These are phyloP conservation scores for Cantharis rufa DNA, from an alignment of 2,888 invertebrate genomes.

Conservation along the genomic window DNA sequence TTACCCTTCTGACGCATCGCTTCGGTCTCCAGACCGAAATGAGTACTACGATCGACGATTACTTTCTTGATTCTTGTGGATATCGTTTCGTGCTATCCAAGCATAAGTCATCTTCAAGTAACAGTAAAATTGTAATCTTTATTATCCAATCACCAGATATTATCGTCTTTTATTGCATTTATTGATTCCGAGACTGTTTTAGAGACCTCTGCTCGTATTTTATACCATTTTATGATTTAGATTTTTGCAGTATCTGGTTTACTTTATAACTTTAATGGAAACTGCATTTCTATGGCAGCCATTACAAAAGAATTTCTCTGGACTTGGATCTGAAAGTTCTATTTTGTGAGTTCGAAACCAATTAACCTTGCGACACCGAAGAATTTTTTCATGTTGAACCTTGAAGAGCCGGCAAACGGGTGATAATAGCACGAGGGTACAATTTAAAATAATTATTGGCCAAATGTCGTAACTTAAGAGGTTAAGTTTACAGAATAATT, in stretches of 20 bases:
- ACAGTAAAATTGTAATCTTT: constrained; percentile 28
- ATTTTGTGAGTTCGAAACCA: neutral
- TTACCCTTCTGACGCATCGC: constrained; percentile 34
- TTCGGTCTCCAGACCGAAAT: constrained; percentile 28
- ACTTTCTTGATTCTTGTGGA: neutral
- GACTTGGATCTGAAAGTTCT: neutral
- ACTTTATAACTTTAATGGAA: neutral
- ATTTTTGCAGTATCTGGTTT: neutral
- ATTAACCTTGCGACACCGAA: neutral
- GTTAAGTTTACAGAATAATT: constrained; percentile 22
- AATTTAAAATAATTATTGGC: neutral
- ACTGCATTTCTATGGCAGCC: neutral
- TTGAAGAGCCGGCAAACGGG: neutral
- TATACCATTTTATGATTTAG: constrained; percentile 6
- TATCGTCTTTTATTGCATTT: constrained; percentile 26
- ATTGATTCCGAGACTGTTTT: constrained; percentile 26
- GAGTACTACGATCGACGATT: constrained; percentile 21
- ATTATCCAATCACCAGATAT: constrained; percentile 21
- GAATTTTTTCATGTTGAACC: neutral
- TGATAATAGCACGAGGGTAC: neutral
- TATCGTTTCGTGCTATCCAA: neutral
- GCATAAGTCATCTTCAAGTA: neutral
- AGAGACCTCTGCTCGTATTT: constrained; percentile 12
- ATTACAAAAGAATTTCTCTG: neutral
- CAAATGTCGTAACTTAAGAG: neutral